phyloP scores from a whole-genome alignment of 2,113 vertebrate species.

The Panthera tigris region DNA sequence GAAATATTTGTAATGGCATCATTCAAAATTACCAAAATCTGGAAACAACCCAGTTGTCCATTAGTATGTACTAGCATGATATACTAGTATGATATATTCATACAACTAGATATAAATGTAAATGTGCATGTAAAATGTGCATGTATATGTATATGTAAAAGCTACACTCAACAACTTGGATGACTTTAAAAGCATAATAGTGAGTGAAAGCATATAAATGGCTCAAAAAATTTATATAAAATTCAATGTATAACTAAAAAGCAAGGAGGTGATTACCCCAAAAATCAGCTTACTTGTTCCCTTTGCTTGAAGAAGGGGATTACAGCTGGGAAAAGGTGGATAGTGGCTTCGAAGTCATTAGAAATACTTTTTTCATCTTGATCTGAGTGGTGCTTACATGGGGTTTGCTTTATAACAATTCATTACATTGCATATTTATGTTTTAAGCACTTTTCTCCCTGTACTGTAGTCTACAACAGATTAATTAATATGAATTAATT shows the following conservation, averaged over 20 bases:
- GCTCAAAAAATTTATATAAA: background rate
- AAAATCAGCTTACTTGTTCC: background rate
- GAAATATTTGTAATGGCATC: background rate
- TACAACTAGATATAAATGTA: background rate
- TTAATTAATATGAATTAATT: background rate
- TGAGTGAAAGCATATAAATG: background rate
- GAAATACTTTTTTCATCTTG: background rate
- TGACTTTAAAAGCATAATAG: background rate
- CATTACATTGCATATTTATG: background rate
- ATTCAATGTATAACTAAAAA: background rate
- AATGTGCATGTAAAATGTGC: too few species aligned
- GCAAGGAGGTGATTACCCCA: background rate
- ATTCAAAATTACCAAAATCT: background rate
- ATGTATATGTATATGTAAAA: too few species aligned
- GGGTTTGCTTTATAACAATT: background rate
- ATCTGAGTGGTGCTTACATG: background rate
- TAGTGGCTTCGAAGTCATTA: background rate
- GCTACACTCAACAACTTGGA: too few species aligned
- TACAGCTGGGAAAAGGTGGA: background rate
- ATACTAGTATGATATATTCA: background rate
- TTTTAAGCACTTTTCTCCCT: background rate
- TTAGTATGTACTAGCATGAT: background rate
- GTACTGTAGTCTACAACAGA: background rate
- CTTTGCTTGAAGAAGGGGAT: background rate
- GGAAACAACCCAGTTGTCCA: background rate